Percentiles rank a stretch among this genome's conserved stretches.
Evolutionary conservation across 1,140 invertebrate species (phyloP).

Genomic region (Drosophila kohkoa): DNA sequence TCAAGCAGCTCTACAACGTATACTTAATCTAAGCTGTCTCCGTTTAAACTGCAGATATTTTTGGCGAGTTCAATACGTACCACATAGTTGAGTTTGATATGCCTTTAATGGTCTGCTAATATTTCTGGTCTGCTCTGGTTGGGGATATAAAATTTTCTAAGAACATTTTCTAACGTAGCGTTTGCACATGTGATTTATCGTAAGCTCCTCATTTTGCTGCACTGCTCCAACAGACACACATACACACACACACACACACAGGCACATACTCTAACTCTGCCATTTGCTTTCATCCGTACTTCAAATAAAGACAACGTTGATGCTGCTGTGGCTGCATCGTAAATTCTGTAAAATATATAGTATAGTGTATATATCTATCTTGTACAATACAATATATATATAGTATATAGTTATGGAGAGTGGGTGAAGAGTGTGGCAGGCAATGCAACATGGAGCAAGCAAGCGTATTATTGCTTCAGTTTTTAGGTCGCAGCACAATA

Average conservation of each 20-base stretch:
- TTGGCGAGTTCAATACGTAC: background rate
- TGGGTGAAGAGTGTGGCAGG: constrained; percentile 16
- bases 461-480: constrained; percentile 80
- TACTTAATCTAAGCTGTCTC: background rate
- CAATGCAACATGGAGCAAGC: constrained; percentile 63
- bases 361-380: constrained; percentile 51
- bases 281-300: constrained; percentile 50
- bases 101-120: constrained; percentile 21
- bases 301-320: constrained; percentile 70
- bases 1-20: background rate
- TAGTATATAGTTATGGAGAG: constrained; percentile 32
- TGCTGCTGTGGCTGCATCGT: constrained; percentile 65
- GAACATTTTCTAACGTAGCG: constrained; percentile 30
- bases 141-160: constrained; percentile 12
- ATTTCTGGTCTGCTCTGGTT: constrained; percentile 20
- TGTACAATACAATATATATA: constrained; percentile 50
- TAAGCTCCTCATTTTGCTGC: constrained; percentile 25
- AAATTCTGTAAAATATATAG: constrained; percentile 63
- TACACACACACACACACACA: background rate
- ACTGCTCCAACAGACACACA: background rate
- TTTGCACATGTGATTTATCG: constrained; percentile 54
- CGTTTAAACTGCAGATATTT: constrained; percentile 2
- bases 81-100: constrained; percentile 4
- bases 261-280: constrained; percentile 35
- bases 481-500: constrained; percentile 71